phyloP scores from a whole-genome alignment of 1,140 invertebrate genomes.

The Drosophila repleta region DNA sequence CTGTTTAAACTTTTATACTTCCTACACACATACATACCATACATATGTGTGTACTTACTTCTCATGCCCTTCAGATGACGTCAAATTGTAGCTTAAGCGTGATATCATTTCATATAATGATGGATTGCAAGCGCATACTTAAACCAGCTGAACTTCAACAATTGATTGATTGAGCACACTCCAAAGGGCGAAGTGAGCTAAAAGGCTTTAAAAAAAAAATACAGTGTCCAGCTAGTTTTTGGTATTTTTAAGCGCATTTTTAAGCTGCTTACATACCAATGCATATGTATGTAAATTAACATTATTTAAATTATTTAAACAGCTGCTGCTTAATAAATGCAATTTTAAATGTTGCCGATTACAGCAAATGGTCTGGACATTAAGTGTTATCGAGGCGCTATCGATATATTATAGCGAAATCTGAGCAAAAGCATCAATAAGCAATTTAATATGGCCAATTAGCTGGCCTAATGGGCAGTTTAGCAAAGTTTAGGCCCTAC shows the following conservation, averaged over 20 bases:
- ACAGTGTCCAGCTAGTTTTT: too few species aligned
- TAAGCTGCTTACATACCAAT: too few species aligned
- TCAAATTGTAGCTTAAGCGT: conserved; percentile 1
- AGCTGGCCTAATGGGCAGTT: background rate
- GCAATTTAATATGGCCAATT: conserved; percentile 1
- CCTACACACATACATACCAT: too few species aligned
- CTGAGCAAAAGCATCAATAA: background rate
- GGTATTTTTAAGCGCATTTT: too few species aligned
- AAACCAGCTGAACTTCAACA: background rate
- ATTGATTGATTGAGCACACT: background rate
- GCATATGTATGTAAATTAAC: too few species aligned
- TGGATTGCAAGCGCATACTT: background rate
- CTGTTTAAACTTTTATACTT: too few species aligned
- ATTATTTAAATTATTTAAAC: too few species aligned
- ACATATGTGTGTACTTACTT: background rate
- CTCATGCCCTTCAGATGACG: background rate
- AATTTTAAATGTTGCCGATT: background rate
- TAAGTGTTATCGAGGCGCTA: background rate
- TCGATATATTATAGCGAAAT: background rate
- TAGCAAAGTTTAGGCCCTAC: conserved; percentile 1
- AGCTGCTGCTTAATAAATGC: too few species aligned
- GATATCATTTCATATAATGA: conserved; percentile 9
- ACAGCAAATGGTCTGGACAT: background rate
- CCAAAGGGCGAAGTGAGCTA: background rate
- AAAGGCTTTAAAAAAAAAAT: background rate